These are phyloP conservation scores for Apis cerana DNA, from an alignment of 1,140 invertebrate genomes.

Conservation along the genomic window DNA sequence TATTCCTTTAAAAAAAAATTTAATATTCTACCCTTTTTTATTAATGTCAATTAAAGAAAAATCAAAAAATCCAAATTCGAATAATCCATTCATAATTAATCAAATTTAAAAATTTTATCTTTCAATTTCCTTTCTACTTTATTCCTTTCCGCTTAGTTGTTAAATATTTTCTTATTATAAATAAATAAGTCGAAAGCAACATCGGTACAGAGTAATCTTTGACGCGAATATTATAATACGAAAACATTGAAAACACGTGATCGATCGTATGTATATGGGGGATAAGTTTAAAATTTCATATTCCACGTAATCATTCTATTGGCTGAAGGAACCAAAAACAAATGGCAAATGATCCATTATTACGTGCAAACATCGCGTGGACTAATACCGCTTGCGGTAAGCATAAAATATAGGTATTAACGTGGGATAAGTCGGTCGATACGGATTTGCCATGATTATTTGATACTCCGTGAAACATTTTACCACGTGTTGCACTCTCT, in stretches of 20 bases:
- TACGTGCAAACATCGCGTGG: constrained; percentile 66
- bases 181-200: background rate
- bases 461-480: constrained; percentile 64
- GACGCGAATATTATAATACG: background rate
- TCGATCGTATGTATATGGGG: background rate
- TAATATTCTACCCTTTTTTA: no score
- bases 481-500: constrained; percentile 66
- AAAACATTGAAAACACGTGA: background rate
- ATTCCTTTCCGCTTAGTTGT: background rate
- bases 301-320: constrained; percentile 55
- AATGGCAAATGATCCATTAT: constrained; percentile 63
- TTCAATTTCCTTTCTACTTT: background rate
- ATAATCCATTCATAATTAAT: no score
- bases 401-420: constrained; percentile 67
- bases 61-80: no score
- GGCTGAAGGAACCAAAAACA: constrained; percentile 56
- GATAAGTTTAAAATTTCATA: constrained; percentile 56
- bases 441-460: constrained; percentile 68
- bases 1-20: no score
- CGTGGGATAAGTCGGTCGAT: constrained; percentile 61
- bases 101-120: background rate
- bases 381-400: constrained; percentile 58
- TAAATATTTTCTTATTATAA: background rate
- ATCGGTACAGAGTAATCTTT: background rate
- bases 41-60: no score